These are phyloP conservation scores for Drosophila koepferae DNA, from an alignment of 2,888 invertebrate genomes.

Conservation along the genomic window DNA sequence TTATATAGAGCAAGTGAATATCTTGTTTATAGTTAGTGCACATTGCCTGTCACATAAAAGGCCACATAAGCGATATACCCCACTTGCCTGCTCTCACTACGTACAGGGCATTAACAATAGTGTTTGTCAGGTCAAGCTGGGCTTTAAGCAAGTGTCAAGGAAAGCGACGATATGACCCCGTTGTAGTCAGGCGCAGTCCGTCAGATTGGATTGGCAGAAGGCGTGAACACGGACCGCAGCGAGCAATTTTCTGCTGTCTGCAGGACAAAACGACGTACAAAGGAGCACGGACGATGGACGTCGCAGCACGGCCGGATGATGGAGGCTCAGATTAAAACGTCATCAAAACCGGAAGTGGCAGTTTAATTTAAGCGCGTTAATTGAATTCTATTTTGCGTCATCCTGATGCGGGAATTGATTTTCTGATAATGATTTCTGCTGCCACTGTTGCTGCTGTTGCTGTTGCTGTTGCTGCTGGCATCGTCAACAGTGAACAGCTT, in stretches of 20 bases:
- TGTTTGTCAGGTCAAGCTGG: slow-evolving; percentile 24
- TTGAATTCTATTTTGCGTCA: slow-evolving; percentile 79
- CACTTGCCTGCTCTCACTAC: neutral
- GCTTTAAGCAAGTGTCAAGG: slow-evolving; percentile 41
- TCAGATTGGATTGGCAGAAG: slow-evolving; percentile 8
- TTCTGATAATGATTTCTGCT: slow-evolving; percentile 56
- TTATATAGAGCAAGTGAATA: too few species aligned
- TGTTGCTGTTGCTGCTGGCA: slow-evolving; percentile 33
- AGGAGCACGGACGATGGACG: neutral
- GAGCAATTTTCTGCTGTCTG: slow-evolving; percentile 51
- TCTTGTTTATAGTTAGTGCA: too few species aligned
- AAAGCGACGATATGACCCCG: slow-evolving; percentile 36
- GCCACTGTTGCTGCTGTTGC: slow-evolving; percentile 37
- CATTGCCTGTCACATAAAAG: neutral
- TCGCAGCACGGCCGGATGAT: neutral
- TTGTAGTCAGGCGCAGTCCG: slow-evolving; percentile 45
- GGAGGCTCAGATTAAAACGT: slow-evolving; percentile 75
- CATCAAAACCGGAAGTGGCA: slow-evolving; percentile 83
- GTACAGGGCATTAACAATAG: slow-evolving; percentile 3
- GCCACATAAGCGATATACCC: neutral
- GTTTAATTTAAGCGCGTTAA: slow-evolving; percentile 83
- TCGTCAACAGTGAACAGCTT: slow-evolving; percentile 28
- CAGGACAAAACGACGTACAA: neutral
- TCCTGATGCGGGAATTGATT: slow-evolving; percentile 70
- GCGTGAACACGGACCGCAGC: slow-evolving; percentile 14